Evolutionary conservation across 2,888 invertebrate species (phyloP), one percentile per base, ranked within the genome.

Genomic region (Amphimallon solstitiale): DNA sequence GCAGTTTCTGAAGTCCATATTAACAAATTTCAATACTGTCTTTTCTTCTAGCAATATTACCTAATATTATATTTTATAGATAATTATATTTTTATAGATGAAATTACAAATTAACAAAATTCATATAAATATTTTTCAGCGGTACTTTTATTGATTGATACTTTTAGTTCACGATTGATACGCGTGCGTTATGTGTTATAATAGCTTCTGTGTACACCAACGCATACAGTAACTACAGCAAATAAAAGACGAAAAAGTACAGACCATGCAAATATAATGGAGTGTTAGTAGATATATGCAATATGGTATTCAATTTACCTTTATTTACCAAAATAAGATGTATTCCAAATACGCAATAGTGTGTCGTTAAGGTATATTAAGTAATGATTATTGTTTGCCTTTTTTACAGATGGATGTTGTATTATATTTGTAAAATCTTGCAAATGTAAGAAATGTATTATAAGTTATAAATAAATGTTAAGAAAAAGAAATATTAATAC

Each of bases 391-490:
- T 52, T 15, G 15, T 37, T 62, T 62, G n/a, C 43, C 17, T 59
- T 61, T 46, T 62, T 51, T 29, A 62, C 38, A 62, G 48, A 40
- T 51, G 48, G 51, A 37, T 62, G 49, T 62, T 61, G 46, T 48
- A 48, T 37, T 65, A 61, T 65, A 61, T 60, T 66, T 66, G 52
- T 62, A 62, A 61, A 46, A 46, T 60, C 40, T 49, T 62, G 64
- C 65, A 60, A 61, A 29, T 65, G 64, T 65, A 69, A 66, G 60
- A 68, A 66, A 69, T 75, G 71, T 73, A 74, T 70, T 69, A 74
- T 75, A 76, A 76, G 75, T 75, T 74, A 74, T 70, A 70, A 76
- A 76, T 76, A 76, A 76, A 76, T 76, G 76, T 76, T 76, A 72
- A 63, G 66, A 72, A 73, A 68, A 72, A 48, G 6, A 5, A 29